These are phyloP conservation scores for Genyomyrus donnyi DNA, from an alignment of 2,113 vertebrate genomes.

Conservation along the genomic window DNA sequence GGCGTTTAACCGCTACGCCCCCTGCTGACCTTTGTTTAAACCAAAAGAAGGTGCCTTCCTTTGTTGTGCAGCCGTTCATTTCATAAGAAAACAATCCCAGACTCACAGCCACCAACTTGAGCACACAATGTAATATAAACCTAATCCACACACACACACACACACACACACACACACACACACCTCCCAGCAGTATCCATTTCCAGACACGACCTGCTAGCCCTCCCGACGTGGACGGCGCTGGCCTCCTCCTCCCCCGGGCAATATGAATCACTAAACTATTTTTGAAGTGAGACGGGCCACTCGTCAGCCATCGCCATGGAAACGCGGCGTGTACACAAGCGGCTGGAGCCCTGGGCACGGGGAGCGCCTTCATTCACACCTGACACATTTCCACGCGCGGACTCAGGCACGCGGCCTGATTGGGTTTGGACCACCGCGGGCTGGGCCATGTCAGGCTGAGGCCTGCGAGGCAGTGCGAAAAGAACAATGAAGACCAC, in stretches of 20 bases:
- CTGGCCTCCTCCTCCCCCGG: background rate
- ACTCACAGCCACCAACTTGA: background rate
- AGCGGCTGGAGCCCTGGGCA: background rate
- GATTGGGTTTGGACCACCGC: background rate
- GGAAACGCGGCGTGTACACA: conserved; percentile 11
- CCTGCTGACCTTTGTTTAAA: background rate
- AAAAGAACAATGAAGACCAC: background rate
- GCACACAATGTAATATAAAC: background rate
- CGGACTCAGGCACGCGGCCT: background rate
- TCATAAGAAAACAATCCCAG: background rate
- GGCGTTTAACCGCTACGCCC: background rate
- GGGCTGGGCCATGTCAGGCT: background rate
- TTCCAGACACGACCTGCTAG: background rate
- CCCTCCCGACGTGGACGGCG: background rate
- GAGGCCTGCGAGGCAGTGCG: background rate
- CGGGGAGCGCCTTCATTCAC: background rate
- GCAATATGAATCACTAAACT: conserved; percentile 21
- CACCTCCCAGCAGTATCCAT: background rate
- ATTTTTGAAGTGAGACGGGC: conserved; percentile 3
- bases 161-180: background rate
- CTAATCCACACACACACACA: background rate
- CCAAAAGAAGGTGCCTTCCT: background rate
- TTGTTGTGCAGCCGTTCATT: background rate
- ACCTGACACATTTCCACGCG: background rate
- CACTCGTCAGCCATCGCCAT: conserved; percentile 15